Evolutionary conservation across 2,797 vertebrate genomes (phyloP).

Genomic region (Cossypha heuglini): DNA sequence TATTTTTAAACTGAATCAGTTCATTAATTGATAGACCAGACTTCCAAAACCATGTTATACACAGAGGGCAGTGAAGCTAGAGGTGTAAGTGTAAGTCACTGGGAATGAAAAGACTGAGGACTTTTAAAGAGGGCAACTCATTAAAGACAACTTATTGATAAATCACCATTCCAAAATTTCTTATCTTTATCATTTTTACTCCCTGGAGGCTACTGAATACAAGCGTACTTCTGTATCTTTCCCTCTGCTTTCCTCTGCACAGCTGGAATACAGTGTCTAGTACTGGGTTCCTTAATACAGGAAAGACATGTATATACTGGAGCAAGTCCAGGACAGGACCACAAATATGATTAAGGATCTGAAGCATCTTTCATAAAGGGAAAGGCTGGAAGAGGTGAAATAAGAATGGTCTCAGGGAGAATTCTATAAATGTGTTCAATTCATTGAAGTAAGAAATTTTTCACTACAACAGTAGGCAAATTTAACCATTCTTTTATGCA

Average conservation of each 20-base stretch:
- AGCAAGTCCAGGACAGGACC: background rate
- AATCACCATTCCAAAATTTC: background rate
- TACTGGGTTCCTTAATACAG: background rate
- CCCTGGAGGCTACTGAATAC: background rate
- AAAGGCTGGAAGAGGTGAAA: background rate
- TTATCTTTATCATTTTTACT: background rate
- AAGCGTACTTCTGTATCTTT: background rate
- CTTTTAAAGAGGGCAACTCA: background rate
- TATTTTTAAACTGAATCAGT: background rate
- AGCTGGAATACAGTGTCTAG: background rate
- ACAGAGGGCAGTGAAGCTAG: background rate
- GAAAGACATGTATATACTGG: background rate
- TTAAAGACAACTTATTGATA: background rate
- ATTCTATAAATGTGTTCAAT: background rate
- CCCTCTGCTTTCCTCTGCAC: background rate
- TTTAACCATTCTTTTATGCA: background rate
- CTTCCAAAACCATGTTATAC: background rate
- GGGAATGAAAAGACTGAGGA: background rate
- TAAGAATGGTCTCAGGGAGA: background rate
- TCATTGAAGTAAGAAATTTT: background rate
- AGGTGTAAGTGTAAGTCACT: background rate
- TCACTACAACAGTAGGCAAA: background rate
- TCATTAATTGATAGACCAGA: background rate
- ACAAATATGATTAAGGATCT: background rate
- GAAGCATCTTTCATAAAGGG: background rate